Base-by-base conservation (phyloP, 2,113 vertebrate species). In the Cynocephalus volans region DNA sequence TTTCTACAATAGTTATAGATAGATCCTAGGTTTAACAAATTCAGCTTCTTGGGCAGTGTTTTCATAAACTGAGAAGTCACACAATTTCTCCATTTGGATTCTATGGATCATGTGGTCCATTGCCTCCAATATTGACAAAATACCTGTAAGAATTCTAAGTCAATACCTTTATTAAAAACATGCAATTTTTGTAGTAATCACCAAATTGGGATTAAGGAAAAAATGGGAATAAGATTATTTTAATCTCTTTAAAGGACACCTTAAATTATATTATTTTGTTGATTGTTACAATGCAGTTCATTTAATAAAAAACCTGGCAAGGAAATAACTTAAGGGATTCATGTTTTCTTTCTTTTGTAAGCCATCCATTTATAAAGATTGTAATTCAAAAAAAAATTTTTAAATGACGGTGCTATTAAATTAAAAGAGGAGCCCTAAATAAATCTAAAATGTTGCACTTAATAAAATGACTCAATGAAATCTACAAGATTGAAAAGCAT, bases 381-480 rank as follows among this genome's bases (percentile, higher is more conserved):
- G 3, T 80, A 65, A 96, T 48, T 79, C 41, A 24, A 9, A 93
- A 83, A 82, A 84, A 85, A n/a, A n/a, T n/a, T n/a, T n/a, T 41
- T 75, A 76, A 23, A 13, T 33, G 64, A 86, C 69, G 36, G 41
- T 45, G 8, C 1, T n/a, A 85, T 95, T 88, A 75, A 69, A 92
- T 93, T 95, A 70, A 89, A 92, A 81, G 41, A 65, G 23, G 93
- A 96, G 15, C 26, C 54, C 9, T 75, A 96, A 97, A 87, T 95
- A 97, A 95, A 93, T 96, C 15, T 91, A 91, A 84, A 86, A 81
- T n/a, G 56, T 95, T 90, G 19, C 75, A 58, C 76, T 90, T 73
- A 87, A 93, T 94, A 95, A 95, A 95, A 56, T 96, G 41, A 77
- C 2, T 82, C 58, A 90, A 52, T 60, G 11, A 89, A 93, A 88